These are phyloP conservation scores for Meiosimyza platycephala DNA, from an alignment of 2,888 invertebrate genomes.

Conservation along the genomic window DNA sequence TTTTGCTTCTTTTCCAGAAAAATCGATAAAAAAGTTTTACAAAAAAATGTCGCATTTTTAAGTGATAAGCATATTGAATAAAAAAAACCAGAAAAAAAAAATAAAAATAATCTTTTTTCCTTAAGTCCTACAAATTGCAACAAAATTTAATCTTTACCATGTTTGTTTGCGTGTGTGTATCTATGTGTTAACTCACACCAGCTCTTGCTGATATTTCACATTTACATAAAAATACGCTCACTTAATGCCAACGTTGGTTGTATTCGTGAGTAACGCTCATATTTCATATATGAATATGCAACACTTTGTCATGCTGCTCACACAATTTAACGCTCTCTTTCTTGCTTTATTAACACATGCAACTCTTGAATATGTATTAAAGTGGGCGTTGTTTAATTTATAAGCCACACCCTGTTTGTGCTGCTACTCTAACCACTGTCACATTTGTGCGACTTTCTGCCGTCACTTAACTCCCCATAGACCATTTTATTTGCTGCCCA, in stretches of 20 bases:
- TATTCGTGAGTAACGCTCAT: constrained; percentile 2
- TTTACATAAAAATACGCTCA: background rate
- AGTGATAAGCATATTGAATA: constrained; percentile 1
- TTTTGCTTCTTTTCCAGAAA: constrained; percentile 5
- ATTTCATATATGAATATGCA: constrained; percentile 11
- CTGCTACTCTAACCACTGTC: background rate
- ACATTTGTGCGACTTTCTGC: too few species aligned
- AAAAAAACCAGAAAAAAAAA: constrained; percentile 34
- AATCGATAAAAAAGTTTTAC: background rate
- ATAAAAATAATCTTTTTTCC: background rate
- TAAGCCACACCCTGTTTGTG: background rate
- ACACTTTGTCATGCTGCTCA: background rate
- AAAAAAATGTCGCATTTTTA: constrained; percentile 4
- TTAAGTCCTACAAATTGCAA: background rate
- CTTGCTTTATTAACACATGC: background rate
- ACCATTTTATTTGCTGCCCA: too few species aligned
- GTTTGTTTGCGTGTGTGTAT: background rate
- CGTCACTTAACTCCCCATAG: too few species aligned
- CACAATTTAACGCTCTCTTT: background rate
- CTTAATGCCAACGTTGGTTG: background rate
- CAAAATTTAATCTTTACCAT: background rate
- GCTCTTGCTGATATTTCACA: background rate
- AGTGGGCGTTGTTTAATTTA: constrained; percentile 1
- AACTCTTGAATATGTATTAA: background rate
- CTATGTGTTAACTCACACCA: background rate